Percentiles rank a stretch among this genome's conserved stretches.
These are phyloP conservation scores for Fregetta grallaria DNA, from an alignment of 2,113 vertebrate species.

Conservation along the genomic window DNA sequence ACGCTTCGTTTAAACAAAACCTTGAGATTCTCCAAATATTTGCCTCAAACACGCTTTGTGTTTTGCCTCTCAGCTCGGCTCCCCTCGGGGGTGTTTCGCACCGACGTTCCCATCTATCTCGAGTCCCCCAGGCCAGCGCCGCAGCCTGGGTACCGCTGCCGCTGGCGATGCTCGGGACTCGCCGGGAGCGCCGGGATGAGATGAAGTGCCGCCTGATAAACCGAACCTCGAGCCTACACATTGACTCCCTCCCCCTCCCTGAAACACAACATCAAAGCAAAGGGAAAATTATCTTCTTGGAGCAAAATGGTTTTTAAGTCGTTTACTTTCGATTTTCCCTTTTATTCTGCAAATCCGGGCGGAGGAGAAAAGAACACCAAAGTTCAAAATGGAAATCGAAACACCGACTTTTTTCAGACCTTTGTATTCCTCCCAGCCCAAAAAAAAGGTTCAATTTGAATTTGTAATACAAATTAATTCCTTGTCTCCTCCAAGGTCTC, in stretches of 20 bases:
- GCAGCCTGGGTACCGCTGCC: background rate
- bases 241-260: background rate
- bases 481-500: background rate
- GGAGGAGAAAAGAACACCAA: rapidly evolving
- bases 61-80: background rate
- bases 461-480: background rate
- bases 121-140: background rate
- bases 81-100: background rate
- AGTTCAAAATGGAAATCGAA: background rate
- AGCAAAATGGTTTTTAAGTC: background rate
- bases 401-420: background rate
- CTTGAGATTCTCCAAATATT: constrained; percentile 64
- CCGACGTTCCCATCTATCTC: background rate
- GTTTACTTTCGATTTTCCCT: background rate
- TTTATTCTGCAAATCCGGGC: background rate
- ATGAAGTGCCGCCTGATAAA: background rate
- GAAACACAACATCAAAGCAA: background rate
- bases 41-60: constrained; percentile 22
- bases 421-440: background rate
- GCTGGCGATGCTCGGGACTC: background rate
- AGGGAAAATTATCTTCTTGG: background rate
- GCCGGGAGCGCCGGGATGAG: background rate
- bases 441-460: background rate
- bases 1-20: constrained; percentile 50
- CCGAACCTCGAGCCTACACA: background rate